phyloP scores from a whole-genome alignment of 2,113 vertebrate genomes.

The Indicator indicator region DNA sequence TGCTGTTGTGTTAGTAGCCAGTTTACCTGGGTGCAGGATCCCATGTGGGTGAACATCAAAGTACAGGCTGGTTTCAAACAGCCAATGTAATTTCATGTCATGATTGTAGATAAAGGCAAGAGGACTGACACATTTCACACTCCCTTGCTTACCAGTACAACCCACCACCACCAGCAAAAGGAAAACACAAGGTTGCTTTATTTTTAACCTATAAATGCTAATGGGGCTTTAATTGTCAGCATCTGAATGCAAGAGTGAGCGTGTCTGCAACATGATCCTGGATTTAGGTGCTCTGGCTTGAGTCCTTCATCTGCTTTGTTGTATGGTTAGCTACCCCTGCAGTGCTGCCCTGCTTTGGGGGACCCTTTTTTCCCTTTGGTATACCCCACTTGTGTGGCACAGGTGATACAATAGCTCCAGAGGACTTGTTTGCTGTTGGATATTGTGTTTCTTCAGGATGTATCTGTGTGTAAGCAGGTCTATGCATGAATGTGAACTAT shows the following conservation, averaged over 20 bases:
- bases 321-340: not conserved
- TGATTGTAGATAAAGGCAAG: not conserved
- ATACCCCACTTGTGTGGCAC: not conserved
- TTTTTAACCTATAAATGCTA: not conserved
- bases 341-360: not conserved
- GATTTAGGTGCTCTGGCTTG: not conserved
- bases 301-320: not conserved
- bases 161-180: not conserved
- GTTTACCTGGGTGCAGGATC: not conserved
- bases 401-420: not conserved
- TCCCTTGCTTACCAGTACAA: not conserved
- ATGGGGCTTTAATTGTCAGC: accelerated
- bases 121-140: accelerated
- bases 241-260: not conserved
- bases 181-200: not conserved
- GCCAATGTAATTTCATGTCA: accelerated
- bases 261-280: not conserved
- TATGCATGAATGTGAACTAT: not conserved
- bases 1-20: not conserved
- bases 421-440: not conserved
- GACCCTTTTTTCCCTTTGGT: not conserved
- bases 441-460: not conserved
- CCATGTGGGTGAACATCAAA: not conserved
- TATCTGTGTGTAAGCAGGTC: not conserved
- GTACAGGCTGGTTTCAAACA: not conserved